These are phyloP conservation scores for Cladorhizidae sp. DNA, from an alignment of 37 sponge, comb jelly and placozoan genomes.

Conservation along the genomic window DNA sequence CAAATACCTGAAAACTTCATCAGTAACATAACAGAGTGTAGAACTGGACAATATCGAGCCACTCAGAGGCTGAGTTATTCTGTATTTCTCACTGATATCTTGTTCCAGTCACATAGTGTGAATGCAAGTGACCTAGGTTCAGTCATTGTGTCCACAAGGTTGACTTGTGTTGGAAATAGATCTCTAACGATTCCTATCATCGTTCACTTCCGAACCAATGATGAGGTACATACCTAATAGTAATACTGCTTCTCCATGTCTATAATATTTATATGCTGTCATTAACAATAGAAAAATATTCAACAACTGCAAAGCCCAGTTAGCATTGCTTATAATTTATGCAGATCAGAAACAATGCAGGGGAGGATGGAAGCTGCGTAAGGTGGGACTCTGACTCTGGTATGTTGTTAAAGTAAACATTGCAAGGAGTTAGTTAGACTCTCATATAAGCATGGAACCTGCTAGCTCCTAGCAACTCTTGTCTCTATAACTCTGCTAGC, in stretches of 20 bases:
- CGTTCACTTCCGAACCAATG: neutral
- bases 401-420: neutral
- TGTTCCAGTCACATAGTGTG: constrained; percentile 10
- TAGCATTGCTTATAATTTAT: too few relatives aligned
- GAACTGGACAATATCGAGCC: neutral
- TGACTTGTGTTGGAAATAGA: constrained; percentile 11
- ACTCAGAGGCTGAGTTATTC: constrained; percentile 25
- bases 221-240: neutral
- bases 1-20: neutral
- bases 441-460: too few relatives aligned
- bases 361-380: neutral
- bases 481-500: too few relatives aligned
- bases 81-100: constrained; percentile 23
- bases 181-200: neutral
- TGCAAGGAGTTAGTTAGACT: too few relatives aligned
- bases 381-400: neutral
- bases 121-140: neutral
- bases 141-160: constrained; percentile 9
- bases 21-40: neutral
- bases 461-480: too few relatives aligned
- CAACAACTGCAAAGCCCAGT: too few relatives aligned
- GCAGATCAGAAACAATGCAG: too few relatives aligned
- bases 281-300: too few relatives aligned
- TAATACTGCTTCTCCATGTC: too few relatives aligned
- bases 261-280: too few relatives aligned